phyloP scores from a whole-genome alignment of 2,113 vertebrate species.

The Mirounga angustirostris region DNA sequence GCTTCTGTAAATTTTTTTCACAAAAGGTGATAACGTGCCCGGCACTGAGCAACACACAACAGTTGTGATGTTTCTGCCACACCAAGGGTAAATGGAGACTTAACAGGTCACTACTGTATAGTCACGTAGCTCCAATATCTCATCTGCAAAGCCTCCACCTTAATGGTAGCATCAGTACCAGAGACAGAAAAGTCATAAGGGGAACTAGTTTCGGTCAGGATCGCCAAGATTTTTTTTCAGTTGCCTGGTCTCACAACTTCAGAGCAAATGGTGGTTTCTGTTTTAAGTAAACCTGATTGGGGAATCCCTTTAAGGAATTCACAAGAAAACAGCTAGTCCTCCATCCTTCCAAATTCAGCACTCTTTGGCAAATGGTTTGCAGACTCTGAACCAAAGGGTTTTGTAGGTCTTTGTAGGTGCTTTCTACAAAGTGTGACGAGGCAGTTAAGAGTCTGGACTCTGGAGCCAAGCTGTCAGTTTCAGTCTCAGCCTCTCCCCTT shows the following conservation, averaged over 20 bases:
- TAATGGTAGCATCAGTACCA: not conserved
- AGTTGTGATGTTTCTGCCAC: not conserved
- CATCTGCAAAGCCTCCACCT: not conserved
- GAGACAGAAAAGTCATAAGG: not conserved
- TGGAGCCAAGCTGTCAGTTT: conserved; percentile 8
- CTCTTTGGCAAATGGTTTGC: not conserved
- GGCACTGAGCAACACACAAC: not conserved
- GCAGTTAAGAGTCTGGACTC: not conserved
- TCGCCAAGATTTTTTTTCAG: not conserved
- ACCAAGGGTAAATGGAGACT: not conserved
- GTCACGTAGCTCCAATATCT: not conserved
- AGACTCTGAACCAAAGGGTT: not conserved
- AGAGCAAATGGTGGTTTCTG: not conserved
- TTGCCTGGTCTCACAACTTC: conserved; percentile 7
- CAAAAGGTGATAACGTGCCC: not conserved
- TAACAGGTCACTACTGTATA: not conserved
- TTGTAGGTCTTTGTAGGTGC: not conserved
- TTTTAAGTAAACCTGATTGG: conserved; percentile 9
- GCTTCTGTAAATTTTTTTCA: conserved; percentile 51
- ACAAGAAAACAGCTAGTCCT: not conserved
- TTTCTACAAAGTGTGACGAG: conserved; percentile 4
- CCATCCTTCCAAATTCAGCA: not conserved
- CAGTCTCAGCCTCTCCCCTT: not conserved
- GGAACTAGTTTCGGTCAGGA: not conserved
- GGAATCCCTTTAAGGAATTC: not conserved